Evolutionary conservation across 2,888 invertebrate genomes (phyloP).

Genomic region (Cephus sareptanus): DNA sequence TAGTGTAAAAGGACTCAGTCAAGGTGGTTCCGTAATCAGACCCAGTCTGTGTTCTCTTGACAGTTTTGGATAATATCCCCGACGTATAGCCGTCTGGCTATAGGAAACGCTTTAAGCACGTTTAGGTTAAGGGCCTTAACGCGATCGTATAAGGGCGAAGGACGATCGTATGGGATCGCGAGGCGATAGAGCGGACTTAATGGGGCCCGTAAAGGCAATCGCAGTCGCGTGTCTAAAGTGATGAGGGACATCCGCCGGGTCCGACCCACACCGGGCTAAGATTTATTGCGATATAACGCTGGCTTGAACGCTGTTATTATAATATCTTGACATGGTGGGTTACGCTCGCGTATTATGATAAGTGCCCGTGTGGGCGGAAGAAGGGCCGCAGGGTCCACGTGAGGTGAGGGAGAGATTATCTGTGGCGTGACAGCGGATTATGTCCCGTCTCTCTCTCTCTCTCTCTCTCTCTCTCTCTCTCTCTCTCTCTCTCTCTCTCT

Average conservation of each 20-base stretch:
- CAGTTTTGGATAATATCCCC: too few species aligned
- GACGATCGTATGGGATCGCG: conserved; percentile 21
- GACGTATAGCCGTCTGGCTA: too few species aligned
- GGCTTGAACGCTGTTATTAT: conserved; percentile 32
- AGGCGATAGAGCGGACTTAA: conserved; percentile 35
- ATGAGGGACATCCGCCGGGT: conserved; percentile 35
- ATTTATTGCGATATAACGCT: conserved; percentile 29
- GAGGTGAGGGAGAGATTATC: conserved; percentile 28
- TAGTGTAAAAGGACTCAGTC: too few species aligned
- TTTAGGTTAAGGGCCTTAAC: too few species aligned
- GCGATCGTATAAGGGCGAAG: too few species aligned
- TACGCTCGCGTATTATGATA: conserved; percentile 30
- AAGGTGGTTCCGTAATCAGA: too few species aligned
- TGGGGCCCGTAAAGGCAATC: conserved; percentile 41
- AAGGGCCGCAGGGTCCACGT: neutral
- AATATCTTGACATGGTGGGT: conserved; percentile 32
- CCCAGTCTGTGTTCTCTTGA: too few species aligned
- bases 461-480: conserved; percentile 20
- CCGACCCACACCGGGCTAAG: conserved; percentile 21
- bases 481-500: conserved; percentile 19
- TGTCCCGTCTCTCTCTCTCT: conserved; percentile 26
- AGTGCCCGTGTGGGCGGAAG: conserved; percentile 21
- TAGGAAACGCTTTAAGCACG: too few species aligned
- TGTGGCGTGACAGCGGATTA: conserved; percentile 34
- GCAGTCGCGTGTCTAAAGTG: conserved; percentile 36